Base-by-base conservation (phyloP, 2,797 vertebrate genomes). In the Morus bassanus region DNA sequence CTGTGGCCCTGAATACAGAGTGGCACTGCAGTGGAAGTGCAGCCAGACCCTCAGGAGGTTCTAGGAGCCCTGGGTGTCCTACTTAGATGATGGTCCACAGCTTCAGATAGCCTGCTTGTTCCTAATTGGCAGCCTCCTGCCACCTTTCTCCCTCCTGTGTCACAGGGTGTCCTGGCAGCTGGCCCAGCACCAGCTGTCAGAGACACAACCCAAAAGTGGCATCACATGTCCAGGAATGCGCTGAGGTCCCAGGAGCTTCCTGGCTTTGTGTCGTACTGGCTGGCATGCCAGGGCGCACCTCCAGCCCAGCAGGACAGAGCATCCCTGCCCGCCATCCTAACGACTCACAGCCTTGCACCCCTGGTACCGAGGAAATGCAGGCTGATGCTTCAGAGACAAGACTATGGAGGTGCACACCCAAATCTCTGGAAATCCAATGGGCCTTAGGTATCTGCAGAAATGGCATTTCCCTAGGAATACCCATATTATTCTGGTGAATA, bases 101-200 rank as follows among this genome's bases (percentile, higher is more conserved):
- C 22, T 72, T 37, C 61, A 28, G 2, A 0, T 30, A n/a, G 9
- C n/a, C 31, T 74, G 9, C 18, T 91, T 21, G 33, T 8, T 81
- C 37, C 31, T 54, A 46, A 33, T 70, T 59, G 15, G 30, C 56
- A 46, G 39, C 0, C 0, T 69, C 37, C 54, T 37, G 11, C 27
- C 46, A 60, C 5, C 15, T 54, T 5, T 53, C 18, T 51, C 43
- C 64, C 8, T 5, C 28, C 23, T 13, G 21, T 6, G 1, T 18
- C 72, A 24, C 39, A 16, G 31, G 18, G 14, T 60, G 39, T 18
- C 9, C 43, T 6, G 5, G 45, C 4, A 4, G 28, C 25, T 61
- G 17, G 21, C 6, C 19, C 7, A 3, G 0, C 13, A n/a, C 19
- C 41, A 46, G 30, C 46, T 7, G 2, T 43, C 0, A 0, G 28